Conservation (phyloP, 1,140 invertebrate species). For the Drosophila insularis region DNA sequence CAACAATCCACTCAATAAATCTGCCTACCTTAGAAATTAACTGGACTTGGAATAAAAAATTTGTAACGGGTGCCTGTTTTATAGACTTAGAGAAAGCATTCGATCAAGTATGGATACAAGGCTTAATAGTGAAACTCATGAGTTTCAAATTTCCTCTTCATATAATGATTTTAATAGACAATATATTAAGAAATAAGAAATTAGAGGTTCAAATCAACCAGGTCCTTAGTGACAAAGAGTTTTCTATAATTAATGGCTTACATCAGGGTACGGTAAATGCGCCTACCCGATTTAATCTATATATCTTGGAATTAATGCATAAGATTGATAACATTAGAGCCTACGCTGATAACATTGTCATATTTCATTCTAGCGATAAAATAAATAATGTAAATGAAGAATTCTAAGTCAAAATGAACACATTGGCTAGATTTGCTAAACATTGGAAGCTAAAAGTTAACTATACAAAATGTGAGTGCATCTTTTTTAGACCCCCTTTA, state of each 20-base stretch:
- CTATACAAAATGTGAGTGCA: too few relatives aligned
- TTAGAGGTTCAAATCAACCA: neutral
- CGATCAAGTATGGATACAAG: neutral
- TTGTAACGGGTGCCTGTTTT: neutral
- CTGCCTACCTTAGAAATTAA: neutral
- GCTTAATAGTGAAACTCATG: neutral
- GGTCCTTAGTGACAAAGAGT: neutral
- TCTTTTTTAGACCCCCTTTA: too few relatives aligned
- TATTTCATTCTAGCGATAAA: neutral
- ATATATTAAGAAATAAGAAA: conserved; percentile 1
- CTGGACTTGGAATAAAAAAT: conserved; percentile 1
- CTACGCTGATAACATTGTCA: neutral
- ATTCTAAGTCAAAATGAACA: neutral
- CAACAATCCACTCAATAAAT: neutral
- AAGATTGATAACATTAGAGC: neutral
- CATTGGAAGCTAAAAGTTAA: too few relatives aligned
- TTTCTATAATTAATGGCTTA: neutral
- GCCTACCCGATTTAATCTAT: conserved; percentile 3
- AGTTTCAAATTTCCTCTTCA: neutral
- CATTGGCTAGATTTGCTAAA: too few relatives aligned
- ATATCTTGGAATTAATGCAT: neutral
- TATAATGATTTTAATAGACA: neutral
- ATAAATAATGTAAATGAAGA: neutral
- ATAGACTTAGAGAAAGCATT: conserved; percentile 6
- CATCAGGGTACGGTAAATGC: neutral